Base-by-base conservation (phyloP, 2,888 invertebrate species). In the Cryptocephalus moraei region DNA sequence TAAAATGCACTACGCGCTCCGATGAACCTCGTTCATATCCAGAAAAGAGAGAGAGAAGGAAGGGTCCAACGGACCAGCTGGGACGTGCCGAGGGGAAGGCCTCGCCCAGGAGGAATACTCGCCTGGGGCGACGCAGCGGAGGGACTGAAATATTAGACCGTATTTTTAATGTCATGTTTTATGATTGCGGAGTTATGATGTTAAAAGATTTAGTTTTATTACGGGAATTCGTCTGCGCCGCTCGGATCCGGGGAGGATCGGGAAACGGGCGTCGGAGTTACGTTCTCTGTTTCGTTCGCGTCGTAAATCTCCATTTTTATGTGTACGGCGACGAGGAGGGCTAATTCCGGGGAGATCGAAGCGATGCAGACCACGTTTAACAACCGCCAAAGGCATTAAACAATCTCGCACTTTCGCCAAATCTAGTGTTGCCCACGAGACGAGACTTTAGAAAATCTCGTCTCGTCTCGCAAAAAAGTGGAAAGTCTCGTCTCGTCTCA, bases 101-200 rank as follows among this genome's bases (percentile, higher is more conserved):
- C 34, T 38, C 43, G 2, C 10, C 33, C 3, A n/a, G n/a, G 14
- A 2, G 11, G 10, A 48, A 22, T 13, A 33, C 46, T 48, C 43
- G 14, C 41, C 36, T 60, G 60, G 58, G 14, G 36, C 58, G 40
- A 48, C 54, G 56, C 49, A 39, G 47, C 48, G 51, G 50, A 59
- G 62, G 61, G 63, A 58, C 62, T 64, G 65, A 65, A 65, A 65
- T 65, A 65, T 65, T 62, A 62, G 64, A 65, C 61, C 65, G 62
- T 65, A 65, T 66, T 65, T 66, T 65, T 64, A 65, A 65, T 64
- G 66, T 66, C 66, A 65, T 64, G 65, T 66, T 66, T 66, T 66
- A 66, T 61, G 62, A 62, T 62, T 57, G 62, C 59, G 53, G 60
- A 62, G 61, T 62, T 62, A 62, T 60, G 65, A 66, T 65, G 65